Conservation (phyloP, 2,797 vertebrate genomes). For the Euphonia xanthogaster region DNA sequence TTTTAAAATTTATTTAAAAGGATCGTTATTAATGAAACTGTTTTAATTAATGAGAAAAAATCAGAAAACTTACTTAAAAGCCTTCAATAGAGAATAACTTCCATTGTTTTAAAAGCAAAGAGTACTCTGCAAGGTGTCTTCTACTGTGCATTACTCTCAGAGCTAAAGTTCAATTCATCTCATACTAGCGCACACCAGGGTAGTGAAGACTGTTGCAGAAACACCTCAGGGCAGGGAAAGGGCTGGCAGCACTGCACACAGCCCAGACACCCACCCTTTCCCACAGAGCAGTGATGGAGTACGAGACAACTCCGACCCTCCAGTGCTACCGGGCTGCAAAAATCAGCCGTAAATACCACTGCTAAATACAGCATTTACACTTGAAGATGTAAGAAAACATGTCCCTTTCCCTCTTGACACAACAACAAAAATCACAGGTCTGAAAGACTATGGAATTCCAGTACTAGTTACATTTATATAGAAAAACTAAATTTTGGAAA, state of each 20-base stretch:
- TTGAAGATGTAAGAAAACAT: neutral
- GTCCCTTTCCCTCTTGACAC: neutral
- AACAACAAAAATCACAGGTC: neutral
- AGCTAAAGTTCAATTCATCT: neutral
- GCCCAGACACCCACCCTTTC: neutral
- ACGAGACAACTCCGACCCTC: neutral
- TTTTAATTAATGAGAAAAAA: neutral
- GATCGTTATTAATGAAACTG: neutral
- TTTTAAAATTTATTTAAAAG: slow-evolving; percentile 6
- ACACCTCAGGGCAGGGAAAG: neutral
- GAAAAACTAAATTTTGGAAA: neutral
- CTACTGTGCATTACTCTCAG: accelerated
- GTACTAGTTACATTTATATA: neutral
- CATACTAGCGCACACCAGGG: accelerated
- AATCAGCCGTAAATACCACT: neutral
- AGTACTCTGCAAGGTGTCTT: neutral
- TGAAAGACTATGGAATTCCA: neutral
- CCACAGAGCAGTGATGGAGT: neutral
- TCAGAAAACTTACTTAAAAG: neutral
- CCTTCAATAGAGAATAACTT: neutral
- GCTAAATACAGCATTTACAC: neutral
- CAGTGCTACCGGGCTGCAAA: neutral
- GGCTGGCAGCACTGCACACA: neutral
- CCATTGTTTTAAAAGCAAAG: neutral
- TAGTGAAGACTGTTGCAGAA: neutral